Evolutionary conservation across 2,797 vertebrate species (phyloP), one percentile per base, ranked within the genome.

Genomic region (Lemur catta): DNA sequence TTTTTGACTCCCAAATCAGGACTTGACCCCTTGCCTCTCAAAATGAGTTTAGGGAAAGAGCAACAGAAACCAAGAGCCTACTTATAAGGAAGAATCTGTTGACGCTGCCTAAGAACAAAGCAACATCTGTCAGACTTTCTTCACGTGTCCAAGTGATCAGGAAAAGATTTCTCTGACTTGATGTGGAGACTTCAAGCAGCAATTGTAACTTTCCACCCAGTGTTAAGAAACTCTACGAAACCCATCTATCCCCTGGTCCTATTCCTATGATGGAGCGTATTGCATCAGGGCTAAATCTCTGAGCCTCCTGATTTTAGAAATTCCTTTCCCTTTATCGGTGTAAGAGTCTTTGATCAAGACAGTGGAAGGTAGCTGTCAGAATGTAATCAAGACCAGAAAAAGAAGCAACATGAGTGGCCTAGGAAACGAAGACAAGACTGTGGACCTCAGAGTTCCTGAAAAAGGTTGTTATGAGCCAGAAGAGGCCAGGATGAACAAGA

Each of bases 401-500:
- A 91, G 63, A 93, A 92, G 79, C 8, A 94, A 80, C 9, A 7
- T 13, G 65, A 92, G 81, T 14, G 8, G 43, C 63, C 20, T 46
- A 38, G 55, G 63, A 82, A 30, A n/a, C 93, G 65, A 41, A 50
- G 65, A 22, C 52, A 91, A 71, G 65, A 30, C 75, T 43, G 43
- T 7, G 84, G 74, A 82, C 2, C 20, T 48, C 8, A 0, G 63
- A 18, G 0, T 30, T 13, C 82, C 79, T 18, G 28, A 61, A 6
- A 79, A 33, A 12, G 63, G 24, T 0, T 28, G 76, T 22, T 94
- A 24, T 11, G 84, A 95, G 2, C 35, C 61, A 75, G 57, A 41
- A 65, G 82, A 52, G 75, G 88, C 81, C 89, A 4, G 20, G 38
- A 48, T 84, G 92, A 97, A 93, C 94, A 12, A 67, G 52, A 55